phyloP scores from a whole-genome alignment of 1,140 invertebrate genomes.

The Pseudomyrmex sp. region DNA sequence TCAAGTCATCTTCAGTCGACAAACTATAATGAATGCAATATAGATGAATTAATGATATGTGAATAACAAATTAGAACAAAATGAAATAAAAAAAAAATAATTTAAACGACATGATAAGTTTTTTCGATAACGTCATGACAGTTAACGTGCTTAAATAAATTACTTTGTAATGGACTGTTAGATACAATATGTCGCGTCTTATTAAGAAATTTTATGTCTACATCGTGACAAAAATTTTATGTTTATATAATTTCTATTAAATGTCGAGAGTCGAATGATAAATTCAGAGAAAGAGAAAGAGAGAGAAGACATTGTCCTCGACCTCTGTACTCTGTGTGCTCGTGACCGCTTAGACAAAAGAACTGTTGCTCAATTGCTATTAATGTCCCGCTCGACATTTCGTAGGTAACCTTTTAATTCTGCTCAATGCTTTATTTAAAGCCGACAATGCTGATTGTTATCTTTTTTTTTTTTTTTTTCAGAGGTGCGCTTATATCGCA shows the following conservation, averaged over 20 bases:
- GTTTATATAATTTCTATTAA: neutral
- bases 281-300: constrained; percentile 1
- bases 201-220: no score
- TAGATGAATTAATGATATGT: no score
- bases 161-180: no score
- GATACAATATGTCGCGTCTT: no score
- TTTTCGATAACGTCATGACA: no score
- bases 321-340: neutral
- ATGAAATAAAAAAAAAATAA: no score
- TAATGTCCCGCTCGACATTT: neutral
- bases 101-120: no score
- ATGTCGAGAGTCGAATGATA: neutral
- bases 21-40: no score
- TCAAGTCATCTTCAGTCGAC: no score
- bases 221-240: no score
- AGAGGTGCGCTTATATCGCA: neutral
- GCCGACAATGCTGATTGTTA: neutral
- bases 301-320: constrained; percentile 17
- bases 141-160: no score
- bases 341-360: constrained; percentile 29
- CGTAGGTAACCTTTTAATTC: neutral
- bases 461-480: neutral
- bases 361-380: constrained; percentile 39
- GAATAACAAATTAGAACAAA: no score
- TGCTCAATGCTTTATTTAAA: constrained; percentile 20